phyloP scores from a whole-genome alignment of 2,797 vertebrate species.

The Lithobates sylvaticus region DNA sequence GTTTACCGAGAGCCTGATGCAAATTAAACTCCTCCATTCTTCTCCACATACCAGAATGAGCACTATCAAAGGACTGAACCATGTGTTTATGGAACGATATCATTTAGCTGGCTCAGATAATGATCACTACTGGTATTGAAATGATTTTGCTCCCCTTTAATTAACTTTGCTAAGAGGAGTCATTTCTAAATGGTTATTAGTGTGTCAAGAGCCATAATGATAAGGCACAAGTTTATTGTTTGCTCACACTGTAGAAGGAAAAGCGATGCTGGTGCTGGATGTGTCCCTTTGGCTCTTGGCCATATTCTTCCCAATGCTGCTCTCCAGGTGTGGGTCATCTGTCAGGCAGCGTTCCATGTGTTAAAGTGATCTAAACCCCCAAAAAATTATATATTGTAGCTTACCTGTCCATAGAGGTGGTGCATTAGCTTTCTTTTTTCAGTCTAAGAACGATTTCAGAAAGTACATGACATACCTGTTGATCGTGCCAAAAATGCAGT shows the following conservation, averaged over 20 bases:
- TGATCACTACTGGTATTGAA: constrained; percentile 31
- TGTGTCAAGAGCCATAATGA: constrained; percentile 16
- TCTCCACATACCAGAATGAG: neutral
- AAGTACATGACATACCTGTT: no score
- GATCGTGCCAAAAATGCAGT: no score
- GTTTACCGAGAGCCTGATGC: constrained; percentile 5
- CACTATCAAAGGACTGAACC: constrained; percentile 41
- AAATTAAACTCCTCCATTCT: constrained; percentile 18
- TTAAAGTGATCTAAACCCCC: no score
- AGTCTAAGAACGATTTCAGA: no score
- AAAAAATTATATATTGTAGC: no score
- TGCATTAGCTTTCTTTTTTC: no score
- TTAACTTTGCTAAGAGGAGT: constrained; percentile 32
- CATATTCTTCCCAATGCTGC: no score
- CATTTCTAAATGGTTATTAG: constrained; percentile 17
- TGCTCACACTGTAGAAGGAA: neutral
- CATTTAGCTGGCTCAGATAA: constrained; percentile 30
- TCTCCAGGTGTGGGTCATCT: no score
- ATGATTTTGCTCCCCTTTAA: constrained; percentile 31
- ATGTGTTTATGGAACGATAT: constrained; percentile 42
- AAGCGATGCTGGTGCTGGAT: no score
- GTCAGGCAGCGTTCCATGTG: no score
- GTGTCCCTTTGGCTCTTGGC: no score
- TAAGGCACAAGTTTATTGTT: constrained; percentile 5
- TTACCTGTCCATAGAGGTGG: no score